Evolutionary conservation across 2,797 vertebrate species (phyloP), one percentile per base, ranked within the genome.

Genomic region (Chaetodon trifasciatus): DNA sequence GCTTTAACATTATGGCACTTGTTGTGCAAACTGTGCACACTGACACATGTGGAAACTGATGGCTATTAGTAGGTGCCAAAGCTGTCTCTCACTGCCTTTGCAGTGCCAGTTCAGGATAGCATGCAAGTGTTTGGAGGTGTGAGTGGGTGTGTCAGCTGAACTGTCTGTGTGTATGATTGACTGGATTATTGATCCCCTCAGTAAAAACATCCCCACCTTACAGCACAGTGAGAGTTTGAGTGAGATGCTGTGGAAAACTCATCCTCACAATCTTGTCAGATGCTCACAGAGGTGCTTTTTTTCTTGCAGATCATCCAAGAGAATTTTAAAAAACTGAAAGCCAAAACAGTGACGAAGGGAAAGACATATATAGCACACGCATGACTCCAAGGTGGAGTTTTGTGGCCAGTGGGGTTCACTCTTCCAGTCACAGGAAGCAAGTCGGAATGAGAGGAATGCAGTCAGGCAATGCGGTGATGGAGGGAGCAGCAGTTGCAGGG

Each of bases 401-500:
- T 92, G 89, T 81, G 88, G 88, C 90, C 91, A 74, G 87, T 83
- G 88, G 89, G 90, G 70, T 84, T 91, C 74, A 58, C 81, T 91
- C 86, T 89, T 87, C 82, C 87, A 92, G 90, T 92, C 86, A 94
- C 93, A 95, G 93, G 94, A 94, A 94, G 93, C 89, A 84, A 80
- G 80, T 73, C 84, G 94, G 94, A 95, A 95, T 95, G 93, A 89
- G 79, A 92, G 75, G 94, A 94, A 95, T 95, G 94, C 90, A 89
- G 92, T 88, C 91, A 90, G 77, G 92, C 91, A 92, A 88, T 88
- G 88, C 64, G 50, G 84, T 89, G 89, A 93, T 92, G 87, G 89
- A 91, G 83, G 86, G 84, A 93, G 91, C 92, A 93, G 93, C 87
- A 91, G 91, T 89, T 82, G 86, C 84, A 70, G 66, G 89, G 93